Percentiles rank a stretch among this genome's conserved stretches.
These are phyloP conservation scores for Rotaria macrura DNA, from an alignment of 2,888 invertebrate species.

Conservation along the genomic window DNA sequence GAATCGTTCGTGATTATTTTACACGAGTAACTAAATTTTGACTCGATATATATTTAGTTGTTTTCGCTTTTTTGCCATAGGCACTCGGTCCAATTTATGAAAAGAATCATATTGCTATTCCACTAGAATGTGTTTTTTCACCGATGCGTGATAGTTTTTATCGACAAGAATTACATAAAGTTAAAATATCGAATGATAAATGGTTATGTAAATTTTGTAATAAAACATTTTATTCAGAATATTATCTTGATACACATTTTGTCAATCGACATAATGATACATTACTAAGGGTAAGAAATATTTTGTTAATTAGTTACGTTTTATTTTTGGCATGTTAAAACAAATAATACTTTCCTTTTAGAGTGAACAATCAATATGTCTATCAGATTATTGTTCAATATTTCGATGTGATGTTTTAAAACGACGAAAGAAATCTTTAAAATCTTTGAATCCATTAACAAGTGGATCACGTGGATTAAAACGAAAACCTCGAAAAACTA, in stretches of 20 bases:
- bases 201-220: slow-evolving; percentile 46
- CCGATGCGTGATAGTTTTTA: slow-evolving; percentile 39
- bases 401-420: slow-evolving; percentile 74
- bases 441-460: neutral
- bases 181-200: slow-evolving; percentile 39
- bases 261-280: slow-evolving; percentile 41
- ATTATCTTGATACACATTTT: slow-evolving; percentile 42
- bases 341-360: neutral
- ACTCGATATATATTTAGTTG: too few species aligned
- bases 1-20: slow-evolving; percentile 30
- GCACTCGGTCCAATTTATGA: slow-evolving; percentile 23
- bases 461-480: too few species aligned
- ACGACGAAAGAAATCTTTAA: slow-evolving; percentile 30
- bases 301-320: too few species aligned
- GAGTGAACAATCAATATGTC: slow-evolving; percentile 61
- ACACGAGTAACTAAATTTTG: neutral
- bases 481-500: neutral
- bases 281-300: slow-evolving; percentile 37
- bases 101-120: slow-evolving; percentile 35
- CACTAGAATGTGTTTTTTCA: slow-evolving; percentile 39
- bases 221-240: slow-evolving; percentile 43
- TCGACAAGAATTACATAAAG: slow-evolving; percentile 41
- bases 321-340: neutral
- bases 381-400: slow-evolving; percentile 86
- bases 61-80: neutral